Conservation (phyloP, 92 coral and sea anemone species). For the Paramuricea clavata region DNA sequence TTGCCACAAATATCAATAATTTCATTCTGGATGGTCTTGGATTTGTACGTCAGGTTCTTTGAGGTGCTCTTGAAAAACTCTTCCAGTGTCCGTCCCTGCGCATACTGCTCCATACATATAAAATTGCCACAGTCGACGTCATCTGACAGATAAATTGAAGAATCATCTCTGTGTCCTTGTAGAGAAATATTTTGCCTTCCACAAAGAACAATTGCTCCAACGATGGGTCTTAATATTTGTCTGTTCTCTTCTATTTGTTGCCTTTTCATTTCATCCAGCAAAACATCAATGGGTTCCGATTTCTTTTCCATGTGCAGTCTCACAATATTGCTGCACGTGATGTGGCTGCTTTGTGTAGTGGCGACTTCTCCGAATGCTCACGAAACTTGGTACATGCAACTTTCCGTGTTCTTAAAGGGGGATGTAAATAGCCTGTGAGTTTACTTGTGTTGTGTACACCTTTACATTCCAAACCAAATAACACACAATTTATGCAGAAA, state of each 20-base stretch:
- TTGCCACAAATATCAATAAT: slow-evolving; percentile 12
- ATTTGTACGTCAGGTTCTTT: not conserved
- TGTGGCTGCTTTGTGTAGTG: slow-evolving; percentile 27
- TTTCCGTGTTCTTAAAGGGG: no score
- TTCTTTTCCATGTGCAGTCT: slow-evolving; percentile 39
- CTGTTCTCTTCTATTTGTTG: slow-evolving; percentile 40
- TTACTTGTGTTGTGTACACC: slow-evolving; percentile 42
- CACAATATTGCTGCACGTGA: slow-evolving; percentile 31
- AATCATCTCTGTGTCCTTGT: slow-evolving; percentile 56
- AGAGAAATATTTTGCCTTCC: slow-evolving; percentile 49
- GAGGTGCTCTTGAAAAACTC: not conserved
- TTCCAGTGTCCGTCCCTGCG: slow-evolving; percentile 10
- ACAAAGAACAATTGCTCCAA: slow-evolving; percentile 45
- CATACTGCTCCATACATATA: slow-evolving; percentile 9
- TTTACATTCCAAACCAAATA: no score
- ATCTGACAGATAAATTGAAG: slow-evolving; percentile 23
- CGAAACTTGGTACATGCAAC: no score
- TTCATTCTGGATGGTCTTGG: not conserved
- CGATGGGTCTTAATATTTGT: slow-evolving; percentile 20
- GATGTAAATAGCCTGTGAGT: no score
- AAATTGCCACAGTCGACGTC: slow-evolving; percentile 38
- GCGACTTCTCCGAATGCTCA: slow-evolving; percentile 28
- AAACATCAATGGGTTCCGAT: slow-evolving; percentile 25
- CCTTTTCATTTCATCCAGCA: slow-evolving; percentile 18
- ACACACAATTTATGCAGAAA: no score